Percentiles rank a stretch among this genome's conserved stretches.
Evolutionary conservation across 2,888 invertebrate genomes (phyloP).

Genomic region (Dascillus cervinus): DNA sequence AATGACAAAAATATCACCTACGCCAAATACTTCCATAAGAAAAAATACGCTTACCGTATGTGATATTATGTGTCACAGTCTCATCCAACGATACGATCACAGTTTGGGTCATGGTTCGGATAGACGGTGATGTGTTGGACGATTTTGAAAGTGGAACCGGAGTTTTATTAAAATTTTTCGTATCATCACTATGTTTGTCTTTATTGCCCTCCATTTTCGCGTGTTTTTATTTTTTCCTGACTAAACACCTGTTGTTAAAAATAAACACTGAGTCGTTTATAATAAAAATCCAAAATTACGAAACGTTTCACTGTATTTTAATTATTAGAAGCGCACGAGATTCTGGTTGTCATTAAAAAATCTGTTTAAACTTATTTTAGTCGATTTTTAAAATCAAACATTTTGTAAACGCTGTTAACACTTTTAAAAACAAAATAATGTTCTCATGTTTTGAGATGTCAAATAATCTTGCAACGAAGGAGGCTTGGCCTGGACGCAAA

Average conservation of each 20-base stretch:
- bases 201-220: slow-evolving; percentile 24
- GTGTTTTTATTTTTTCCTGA: slow-evolving; percentile 7
- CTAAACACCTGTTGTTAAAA: slow-evolving; percentile 2
- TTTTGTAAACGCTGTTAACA: slow-evolving; percentile 7
- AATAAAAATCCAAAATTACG: too few species aligned
- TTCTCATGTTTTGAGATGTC: slow-evolving; percentile 30
- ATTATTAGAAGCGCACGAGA: too few species aligned
- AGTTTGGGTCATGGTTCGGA: slow-evolving; percentile 39
- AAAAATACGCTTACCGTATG: slow-evolving; percentile 49
- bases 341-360: too few species aligned
- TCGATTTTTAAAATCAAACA: too few species aligned
- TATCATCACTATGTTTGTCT: slow-evolving; percentile 14
- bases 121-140: slow-evolving; percentile 36
- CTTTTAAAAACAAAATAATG: slow-evolving; percentile 14
- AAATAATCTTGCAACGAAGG: slow-evolving; percentile 25
- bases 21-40: slow-evolving; percentile 9
- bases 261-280: neutral
- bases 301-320: too few species aligned
- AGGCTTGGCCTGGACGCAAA: slow-evolving; percentile 27
- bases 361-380: too few species aligned
- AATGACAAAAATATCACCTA: slow-evolving; percentile 17
- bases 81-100: slow-evolving; percentile 41
- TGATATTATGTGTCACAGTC: slow-evolving; percentile 51
- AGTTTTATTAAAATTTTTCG: slow-evolving; percentile 35
- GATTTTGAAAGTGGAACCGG: slow-evolving; percentile 40